A percentile compares a stretch with the other conserved stretches of the same genome.
phyloP scores from a whole-genome alignment of 1,140 invertebrate genomes.

The Drosophila dunni region DNA sequence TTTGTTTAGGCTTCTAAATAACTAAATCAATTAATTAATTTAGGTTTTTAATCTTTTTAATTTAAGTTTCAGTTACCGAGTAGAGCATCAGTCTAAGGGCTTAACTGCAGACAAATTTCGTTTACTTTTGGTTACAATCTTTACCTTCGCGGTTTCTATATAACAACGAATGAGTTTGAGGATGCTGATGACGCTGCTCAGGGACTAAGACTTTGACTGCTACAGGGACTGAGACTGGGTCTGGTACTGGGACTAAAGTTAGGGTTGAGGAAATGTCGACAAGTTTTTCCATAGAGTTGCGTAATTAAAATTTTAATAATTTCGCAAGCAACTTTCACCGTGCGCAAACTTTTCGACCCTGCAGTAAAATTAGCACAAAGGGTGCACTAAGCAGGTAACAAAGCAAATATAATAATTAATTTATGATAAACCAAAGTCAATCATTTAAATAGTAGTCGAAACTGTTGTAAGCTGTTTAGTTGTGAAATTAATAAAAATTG shows the following conservation, averaged over 20 bases:
- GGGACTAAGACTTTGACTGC: neutral
- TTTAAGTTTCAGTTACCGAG: too few relatives aligned
- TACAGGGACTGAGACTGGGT: neutral
- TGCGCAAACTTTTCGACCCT: conserved; percentile 43
- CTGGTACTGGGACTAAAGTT: neutral
- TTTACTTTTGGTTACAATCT: conserved; percentile 7
- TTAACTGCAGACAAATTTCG: neutral
- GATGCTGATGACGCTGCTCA: conserved; percentile 5
- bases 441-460: too few relatives aligned
- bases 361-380: too few relatives aligned
- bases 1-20: too few relatives aligned
- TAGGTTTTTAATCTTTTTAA: too few relatives aligned
- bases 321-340: conserved; percentile 49
- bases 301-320: conserved; percentile 80
- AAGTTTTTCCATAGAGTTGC: conserved; percentile 58
- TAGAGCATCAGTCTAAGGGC: neutral
- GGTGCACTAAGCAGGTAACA: too few relatives aligned
- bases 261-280: conserved; percentile 43
- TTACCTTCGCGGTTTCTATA: conserved; percentile 49
- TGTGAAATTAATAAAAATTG: too few relatives aligned
- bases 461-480: too few relatives aligned
- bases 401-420: too few relatives aligned
- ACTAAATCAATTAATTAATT: too few relatives aligned
- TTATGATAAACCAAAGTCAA: too few relatives aligned
- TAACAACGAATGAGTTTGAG: conserved; percentile 2